A percentile compares a stretch with the other conserved stretches of the same genome.
phyloP scores from a whole-genome alignment of 2,888 invertebrate species.

The Pristionchus arcanus region DNA sequence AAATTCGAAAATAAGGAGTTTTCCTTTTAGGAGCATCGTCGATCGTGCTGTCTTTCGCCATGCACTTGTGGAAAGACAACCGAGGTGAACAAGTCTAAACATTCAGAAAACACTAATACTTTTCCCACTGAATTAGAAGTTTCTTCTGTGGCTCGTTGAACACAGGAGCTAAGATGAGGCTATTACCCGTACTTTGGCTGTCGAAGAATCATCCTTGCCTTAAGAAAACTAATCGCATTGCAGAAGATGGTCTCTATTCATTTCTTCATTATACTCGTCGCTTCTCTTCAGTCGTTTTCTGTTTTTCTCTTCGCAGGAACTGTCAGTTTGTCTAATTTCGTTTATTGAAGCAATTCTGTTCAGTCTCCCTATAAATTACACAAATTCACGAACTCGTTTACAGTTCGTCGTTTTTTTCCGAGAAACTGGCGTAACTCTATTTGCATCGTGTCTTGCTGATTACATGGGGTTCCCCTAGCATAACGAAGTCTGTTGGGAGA shows the following conservation, averaged over 20 bases:
- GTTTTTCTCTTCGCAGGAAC: slow-evolving; percentile 27
- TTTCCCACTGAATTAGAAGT: no score
- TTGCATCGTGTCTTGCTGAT: background rate
- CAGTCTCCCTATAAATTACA: background rate
- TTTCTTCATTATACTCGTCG: slow-evolving; percentile 41
- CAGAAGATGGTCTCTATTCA: slow-evolving; percentile 27
- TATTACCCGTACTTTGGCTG: no score
- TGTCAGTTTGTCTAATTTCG: background rate
- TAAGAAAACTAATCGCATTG: background rate
- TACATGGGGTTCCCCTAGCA: background rate
- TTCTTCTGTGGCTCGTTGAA: no score
- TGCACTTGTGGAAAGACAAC: slow-evolving; percentile 8
- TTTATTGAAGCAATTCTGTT: background rate
- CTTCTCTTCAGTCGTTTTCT: slow-evolving; percentile 14
- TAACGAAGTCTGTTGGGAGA: background rate
- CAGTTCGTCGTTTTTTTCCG: background rate
- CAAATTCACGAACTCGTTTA: no score
- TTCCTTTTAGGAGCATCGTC: background rate
- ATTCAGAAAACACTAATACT: no score
- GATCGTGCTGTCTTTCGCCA: background rate
- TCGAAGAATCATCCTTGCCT: no score
- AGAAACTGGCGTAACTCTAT: background rate
- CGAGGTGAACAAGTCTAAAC: background rate
- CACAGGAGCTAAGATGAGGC: no score
- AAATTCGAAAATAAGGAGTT: no score